A percentile compares a stretch with the other conserved stretches of the same genome.
These are phyloP conservation scores for Aphelenchoides avenae DNA, from an alignment of 1,140 invertebrate species.

Conservation along the genomic window DNA sequence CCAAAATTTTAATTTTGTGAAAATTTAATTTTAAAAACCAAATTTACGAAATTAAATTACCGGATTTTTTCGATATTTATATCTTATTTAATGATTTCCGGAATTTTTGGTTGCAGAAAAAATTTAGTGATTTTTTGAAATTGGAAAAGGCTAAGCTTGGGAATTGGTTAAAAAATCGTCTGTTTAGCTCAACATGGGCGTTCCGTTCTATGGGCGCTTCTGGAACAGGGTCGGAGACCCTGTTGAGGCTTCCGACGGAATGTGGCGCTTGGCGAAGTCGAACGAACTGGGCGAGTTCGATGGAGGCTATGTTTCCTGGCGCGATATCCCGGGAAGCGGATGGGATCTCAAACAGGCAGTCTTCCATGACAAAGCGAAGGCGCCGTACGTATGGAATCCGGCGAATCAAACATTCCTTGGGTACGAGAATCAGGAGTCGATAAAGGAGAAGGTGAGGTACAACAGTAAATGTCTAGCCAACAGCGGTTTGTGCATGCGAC, in stretches of 20 bases:
- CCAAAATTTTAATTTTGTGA: too few relatives aligned
- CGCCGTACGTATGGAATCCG: constrained; percentile 37
- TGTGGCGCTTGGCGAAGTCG: constrained; percentile 49
- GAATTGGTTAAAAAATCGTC: too few relatives aligned
- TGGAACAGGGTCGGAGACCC: constrained; percentile 57
- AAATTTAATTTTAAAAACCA: too few relatives aligned
- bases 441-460: constrained; percentile 44
- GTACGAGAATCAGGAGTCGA: constrained; percentile 38
- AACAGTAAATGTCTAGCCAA: too few relatives aligned
- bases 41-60: too few relatives aligned
- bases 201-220: constrained; percentile 57
- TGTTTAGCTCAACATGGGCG: constrained; percentile 51
- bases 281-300: constrained; percentile 36
- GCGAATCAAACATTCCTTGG: constrained; percentile 39
- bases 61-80: too few relatives aligned
- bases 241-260: constrained; percentile 46
- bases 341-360: constrained; percentile 10
- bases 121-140: too few relatives aligned
- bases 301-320: constrained; percentile 46
- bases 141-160: too few relatives aligned
- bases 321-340: constrained; percentile 24
- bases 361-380: constrained; percentile 40
- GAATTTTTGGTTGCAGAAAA: too few relatives aligned
- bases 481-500: too few relatives aligned
- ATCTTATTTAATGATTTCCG: too few relatives aligned